Evolutionary conservation across 2,797 vertebrate genomes (phyloP), one percentile per base, ranked within the genome.

Genomic region (Manis javanica): DNA sequence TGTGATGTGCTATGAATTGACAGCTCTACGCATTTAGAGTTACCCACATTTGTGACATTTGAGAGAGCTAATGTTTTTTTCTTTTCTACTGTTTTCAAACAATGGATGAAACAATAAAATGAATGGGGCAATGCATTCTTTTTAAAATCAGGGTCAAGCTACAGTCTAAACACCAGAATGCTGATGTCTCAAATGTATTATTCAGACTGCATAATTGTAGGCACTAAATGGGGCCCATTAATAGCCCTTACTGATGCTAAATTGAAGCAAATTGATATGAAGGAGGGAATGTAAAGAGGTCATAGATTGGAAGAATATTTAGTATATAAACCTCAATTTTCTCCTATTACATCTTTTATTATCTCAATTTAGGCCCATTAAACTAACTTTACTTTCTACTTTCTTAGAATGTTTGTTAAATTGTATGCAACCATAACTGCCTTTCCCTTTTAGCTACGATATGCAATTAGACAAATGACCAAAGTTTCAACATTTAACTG

Each of bases 121-220:
- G 97, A 99, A 98, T 98, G 97, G 98, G 97, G 88, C 78, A 94
- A 96, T 98, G 87, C 97, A 88, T 98, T 98, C 69, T 98, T 98
- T 98, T 97, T 97, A 87, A 93, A 97, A 90, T 72, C 97, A 96
- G 91, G 96, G 98, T 97, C 98, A 99, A 99, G 98, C 98, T 98
- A 86, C 82, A 95, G 98, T 91, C 97, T 98, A 96, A 98, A 98
- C 97, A 71, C 96, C 78, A 97, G 97, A 97, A 95, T 98, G 98
- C 99, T 99, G 98, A 99, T 98, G 83, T 91, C 95, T 97, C 98
- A 94, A 97, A 98, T 98, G 98, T 97, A 98, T 99, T 98, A 97
- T 99, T 97, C 87, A 94, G 97, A 63, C 84, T 69, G 97, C 87
- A 96, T 98, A 98, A 46, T 97, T 98, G 93, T 96, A 96, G 97